Conservation (phyloP, 2,113 vertebrate species). For the Stigmatopora nigra region DNA sequence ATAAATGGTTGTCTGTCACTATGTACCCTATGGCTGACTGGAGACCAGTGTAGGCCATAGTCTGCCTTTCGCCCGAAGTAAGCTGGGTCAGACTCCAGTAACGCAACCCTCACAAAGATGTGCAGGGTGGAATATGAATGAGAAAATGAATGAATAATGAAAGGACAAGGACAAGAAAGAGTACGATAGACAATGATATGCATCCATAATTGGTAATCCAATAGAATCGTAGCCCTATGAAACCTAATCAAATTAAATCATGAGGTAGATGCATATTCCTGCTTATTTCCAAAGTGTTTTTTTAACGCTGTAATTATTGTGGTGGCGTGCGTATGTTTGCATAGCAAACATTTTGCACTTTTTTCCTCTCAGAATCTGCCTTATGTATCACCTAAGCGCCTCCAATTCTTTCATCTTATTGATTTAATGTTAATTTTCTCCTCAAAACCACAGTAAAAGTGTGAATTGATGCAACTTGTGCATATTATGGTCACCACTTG, state of each 20-base stretch:
- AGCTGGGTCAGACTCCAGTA: no score
- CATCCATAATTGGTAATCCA: neutral
- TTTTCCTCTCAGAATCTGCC: conserved; percentile 6
- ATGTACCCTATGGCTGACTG: no score
- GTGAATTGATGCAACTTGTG: conserved; percentile 2
- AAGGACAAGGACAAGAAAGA: no score
- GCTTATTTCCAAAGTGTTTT: neutral
- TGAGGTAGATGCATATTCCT: neutral
- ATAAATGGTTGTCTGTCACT: no score
- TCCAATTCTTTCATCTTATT: conserved; percentile 5
- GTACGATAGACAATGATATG: neutral
- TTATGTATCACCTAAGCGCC: neutral
- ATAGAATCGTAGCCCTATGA: neutral
- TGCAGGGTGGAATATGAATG: no score
- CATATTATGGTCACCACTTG: conserved; percentile 10
- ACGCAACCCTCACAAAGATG: no score
- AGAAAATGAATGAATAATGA: no score
- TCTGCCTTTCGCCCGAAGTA: no score
- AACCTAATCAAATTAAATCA: neutral
- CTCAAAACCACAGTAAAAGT: neutral
- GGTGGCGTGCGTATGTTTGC: neutral
- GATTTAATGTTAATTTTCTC: conserved; percentile 19
- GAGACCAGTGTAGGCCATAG: no score
- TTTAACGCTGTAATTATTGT: neutral
- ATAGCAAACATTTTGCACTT: conserved; percentile 14